phyloP scores from a whole-genome alignment of 2,888 invertebrate species.

The Leptopilina myrica region DNA sequence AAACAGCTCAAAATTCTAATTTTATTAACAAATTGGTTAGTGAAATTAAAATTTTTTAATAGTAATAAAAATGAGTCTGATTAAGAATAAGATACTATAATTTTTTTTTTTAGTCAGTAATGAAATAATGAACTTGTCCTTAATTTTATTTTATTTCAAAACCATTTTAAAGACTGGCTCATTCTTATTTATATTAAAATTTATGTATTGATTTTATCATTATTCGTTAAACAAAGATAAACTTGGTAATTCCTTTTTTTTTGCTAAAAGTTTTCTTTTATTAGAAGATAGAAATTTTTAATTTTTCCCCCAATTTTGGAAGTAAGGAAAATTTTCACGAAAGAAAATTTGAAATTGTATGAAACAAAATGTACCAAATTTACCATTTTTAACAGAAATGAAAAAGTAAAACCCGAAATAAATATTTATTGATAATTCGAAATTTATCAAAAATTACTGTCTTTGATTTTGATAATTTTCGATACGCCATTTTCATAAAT shows the following conservation, averaged over 20 bases:
- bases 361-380: too few relatives aligned
- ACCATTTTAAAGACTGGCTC: conserved; percentile 4
- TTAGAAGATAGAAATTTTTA: too few relatives aligned
- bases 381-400: neutral
- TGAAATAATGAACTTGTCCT: neutral
- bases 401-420: neutral
- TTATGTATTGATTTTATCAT: neutral
- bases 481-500: neutral
- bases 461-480: neutral
- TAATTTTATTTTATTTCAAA: neutral
- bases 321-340: too few relatives aligned
- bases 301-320: too few relatives aligned
- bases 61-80: conserved; percentile 11
- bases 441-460: conserved; percentile 24
- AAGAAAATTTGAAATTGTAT: too few relatives aligned
- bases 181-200: conserved; percentile 12
- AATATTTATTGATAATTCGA: conserved; percentile 27
- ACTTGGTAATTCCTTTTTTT: too few relatives aligned
- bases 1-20: too few relatives aligned
- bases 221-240: too few relatives aligned
- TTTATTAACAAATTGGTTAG: neutral
- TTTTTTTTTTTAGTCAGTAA: neutral
- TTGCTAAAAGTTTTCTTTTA: too few relatives aligned
- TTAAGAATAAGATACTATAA: conserved; percentile 3
- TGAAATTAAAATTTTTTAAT: neutral